Conservation (phyloP, 2,113 vertebrate genomes). For the Trinectes maculatus region DNA sequence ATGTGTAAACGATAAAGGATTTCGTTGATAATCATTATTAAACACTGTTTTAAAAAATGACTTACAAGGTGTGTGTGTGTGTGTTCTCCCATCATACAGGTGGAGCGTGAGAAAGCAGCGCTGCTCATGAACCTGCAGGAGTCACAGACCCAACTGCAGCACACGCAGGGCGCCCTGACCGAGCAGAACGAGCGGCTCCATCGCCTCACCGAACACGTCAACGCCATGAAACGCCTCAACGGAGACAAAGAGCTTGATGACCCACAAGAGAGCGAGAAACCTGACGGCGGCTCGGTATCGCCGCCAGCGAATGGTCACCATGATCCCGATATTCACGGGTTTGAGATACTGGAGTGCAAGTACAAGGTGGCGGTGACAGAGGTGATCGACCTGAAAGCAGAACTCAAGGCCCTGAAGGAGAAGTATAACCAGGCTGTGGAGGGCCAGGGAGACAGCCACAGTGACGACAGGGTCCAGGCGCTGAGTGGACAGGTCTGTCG, state of each 20-base stretch:
- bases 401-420: conserved; percentile 96
- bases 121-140: conserved; percentile 94
- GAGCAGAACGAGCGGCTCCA: conserved; percentile 92
- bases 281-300: conserved; percentile 69
- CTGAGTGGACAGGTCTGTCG: conserved; percentile 84
- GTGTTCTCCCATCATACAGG: conserved; percentile 78
- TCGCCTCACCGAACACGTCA: conserved; percentile 89
- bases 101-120: conserved; percentile 93
- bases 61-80: not conserved
- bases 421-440: conserved; percentile 93
- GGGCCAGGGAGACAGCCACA: conserved; percentile 85
- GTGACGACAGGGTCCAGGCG: conserved; percentile 85
- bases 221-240: conserved; percentile 86
- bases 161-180: conserved; percentile 93
- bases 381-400: conserved; percentile 96
- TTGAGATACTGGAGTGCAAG: conserved; percentile 95
- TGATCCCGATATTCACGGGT: conserved; percentile 89
- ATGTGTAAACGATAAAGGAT: not conserved
- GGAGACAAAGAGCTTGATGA: conserved; percentile 87
- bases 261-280: conserved; percentile 87
- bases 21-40: not conserved
- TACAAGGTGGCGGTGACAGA: conserved; percentile 97
- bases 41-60: not conserved
- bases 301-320: conserved; percentile 72
- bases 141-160: conserved; percentile 94